phyloP scores from a whole-genome alignment of 2,797 vertebrate species.

The Protosalanx chinensis region DNA sequence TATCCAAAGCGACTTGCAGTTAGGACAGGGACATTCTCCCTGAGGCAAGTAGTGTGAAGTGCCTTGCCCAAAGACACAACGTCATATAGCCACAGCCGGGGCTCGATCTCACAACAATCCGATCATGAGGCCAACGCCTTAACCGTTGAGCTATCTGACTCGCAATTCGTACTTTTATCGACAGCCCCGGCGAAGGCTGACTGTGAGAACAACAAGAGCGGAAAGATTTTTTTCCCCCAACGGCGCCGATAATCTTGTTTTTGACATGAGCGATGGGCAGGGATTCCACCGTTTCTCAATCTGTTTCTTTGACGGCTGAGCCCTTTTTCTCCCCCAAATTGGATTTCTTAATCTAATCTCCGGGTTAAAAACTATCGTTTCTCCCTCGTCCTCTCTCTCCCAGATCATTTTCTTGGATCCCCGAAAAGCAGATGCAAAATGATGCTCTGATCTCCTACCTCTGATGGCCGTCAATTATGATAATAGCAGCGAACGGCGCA shows the following conservation, averaged over 20 bases:
- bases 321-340: constrained; percentile 59
- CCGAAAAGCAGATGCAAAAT: constrained; percentile 32
- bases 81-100: no score
- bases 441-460: constrained; percentile 42
- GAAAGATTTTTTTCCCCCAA: constrained; percentile 28
- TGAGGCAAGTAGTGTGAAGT: no score
- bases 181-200: constrained; percentile 37
- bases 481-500: constrained; percentile 42
- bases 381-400: constrained; percentile 18
- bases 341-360: constrained; percentile 65
- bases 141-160: no score
- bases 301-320: constrained; percentile 62
- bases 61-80: no score
- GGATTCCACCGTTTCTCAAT: constrained; percentile 60
- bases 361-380: constrained; percentile 41
- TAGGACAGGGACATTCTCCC: no score
- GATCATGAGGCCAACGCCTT: no score
- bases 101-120: no score
- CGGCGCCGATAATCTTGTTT: constrained; percentile 65
- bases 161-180: no score
- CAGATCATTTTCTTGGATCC: constrained; percentile 34
- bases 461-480: constrained; percentile 43
- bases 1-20: no score
- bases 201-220: constrained; percentile 53
- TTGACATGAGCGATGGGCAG: constrained; percentile 62